Percentiles rank a stretch among this genome's conserved stretches.
phyloP scores from a whole-genome alignment of 2,888 invertebrate species.

The Hydroisotoma schaefferi region DNA sequence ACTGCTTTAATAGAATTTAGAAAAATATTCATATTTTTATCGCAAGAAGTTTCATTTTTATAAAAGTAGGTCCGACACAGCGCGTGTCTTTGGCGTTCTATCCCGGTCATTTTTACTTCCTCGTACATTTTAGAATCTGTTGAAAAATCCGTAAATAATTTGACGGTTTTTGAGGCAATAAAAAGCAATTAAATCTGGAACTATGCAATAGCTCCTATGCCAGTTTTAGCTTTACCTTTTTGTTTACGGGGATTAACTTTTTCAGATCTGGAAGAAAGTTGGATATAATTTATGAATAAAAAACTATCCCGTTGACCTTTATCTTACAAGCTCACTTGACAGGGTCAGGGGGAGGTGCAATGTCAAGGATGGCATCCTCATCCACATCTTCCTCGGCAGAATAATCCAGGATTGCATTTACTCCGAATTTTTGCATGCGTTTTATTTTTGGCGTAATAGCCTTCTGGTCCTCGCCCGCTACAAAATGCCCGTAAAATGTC shows the following conservation, averaged over 20 bases:
- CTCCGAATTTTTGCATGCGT: constrained; percentile 85
- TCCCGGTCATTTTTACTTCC: constrained; percentile 55
- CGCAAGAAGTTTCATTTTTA: constrained; percentile 94
- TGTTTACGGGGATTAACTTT: too few species aligned
- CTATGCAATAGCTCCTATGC: too few species aligned
- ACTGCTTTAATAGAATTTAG: constrained; percentile 92
- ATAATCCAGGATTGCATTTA: constrained; percentile 97
- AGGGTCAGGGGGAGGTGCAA: not conserved
- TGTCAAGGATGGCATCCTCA: not conserved
- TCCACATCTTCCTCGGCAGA: constrained; percentile 87
- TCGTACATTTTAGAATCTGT: too few species aligned
- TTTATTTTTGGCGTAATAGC: constrained; percentile 79
- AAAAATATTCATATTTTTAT: constrained; percentile 94
- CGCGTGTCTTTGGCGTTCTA: constrained; percentile 89
- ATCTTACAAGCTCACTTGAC: too few species aligned
- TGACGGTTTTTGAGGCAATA: too few species aligned
- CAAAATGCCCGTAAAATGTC: constrained; percentile 98
- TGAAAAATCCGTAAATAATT: too few species aligned
- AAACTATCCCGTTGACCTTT: too few species aligned
- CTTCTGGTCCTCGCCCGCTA: constrained; percentile 89
- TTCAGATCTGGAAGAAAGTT: too few species aligned
- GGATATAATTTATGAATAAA: too few species aligned
- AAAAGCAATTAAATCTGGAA: too few species aligned
- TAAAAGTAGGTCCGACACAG: constrained; percentile 97
- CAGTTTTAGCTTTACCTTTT: too few species aligned